Conservation (phyloP, 2,888 invertebrate genomes). For the Digitonthophagus gazella region DNA sequence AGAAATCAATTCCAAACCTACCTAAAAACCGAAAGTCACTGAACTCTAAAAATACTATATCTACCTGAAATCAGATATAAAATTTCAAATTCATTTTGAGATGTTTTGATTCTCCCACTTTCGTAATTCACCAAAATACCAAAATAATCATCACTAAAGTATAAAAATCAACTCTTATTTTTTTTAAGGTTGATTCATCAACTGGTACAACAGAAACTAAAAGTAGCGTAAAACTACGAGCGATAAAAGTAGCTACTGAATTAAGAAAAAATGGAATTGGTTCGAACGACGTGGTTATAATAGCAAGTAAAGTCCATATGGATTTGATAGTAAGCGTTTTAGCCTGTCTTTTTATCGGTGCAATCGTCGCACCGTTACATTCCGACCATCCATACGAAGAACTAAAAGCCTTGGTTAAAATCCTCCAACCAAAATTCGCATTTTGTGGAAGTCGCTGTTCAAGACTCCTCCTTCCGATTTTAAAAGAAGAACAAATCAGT, state of each 20-base stretch:
- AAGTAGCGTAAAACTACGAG: conserved; percentile 39
- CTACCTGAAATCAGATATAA: no score
- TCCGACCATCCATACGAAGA: conserved; percentile 38
- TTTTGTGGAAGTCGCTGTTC: conserved; percentile 42
- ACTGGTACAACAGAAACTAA: conserved; percentile 42
- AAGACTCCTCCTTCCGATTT: conserved; percentile 38
- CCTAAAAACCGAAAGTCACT: no score
- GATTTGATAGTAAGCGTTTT: conserved; percentile 44
- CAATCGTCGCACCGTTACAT: conserved; percentile 43
- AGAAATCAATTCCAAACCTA: no score
- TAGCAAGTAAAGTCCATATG: conserved; percentile 40
- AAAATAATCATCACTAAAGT: conserved; percentile 1
- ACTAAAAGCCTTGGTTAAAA: conserved; percentile 34
- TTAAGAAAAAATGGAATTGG: conserved; percentile 36
- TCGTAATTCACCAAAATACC: no score
- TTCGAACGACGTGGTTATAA: conserved; percentile 40
- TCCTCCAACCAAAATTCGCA: conserved; percentile 42
- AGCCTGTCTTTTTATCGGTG: conserved; percentile 41
- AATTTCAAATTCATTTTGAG: no score
- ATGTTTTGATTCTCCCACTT: no score
- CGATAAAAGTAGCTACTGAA: conserved; percentile 40
- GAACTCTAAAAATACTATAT: no score
- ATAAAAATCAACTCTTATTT: no score
- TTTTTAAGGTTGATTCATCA: conserved; percentile 41
- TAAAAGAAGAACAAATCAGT: conserved; percentile 25